phyloP scores from a whole-genome alignment of 92 coral and sea anemone genomes.

The Zoanthus gigantus region DNA sequence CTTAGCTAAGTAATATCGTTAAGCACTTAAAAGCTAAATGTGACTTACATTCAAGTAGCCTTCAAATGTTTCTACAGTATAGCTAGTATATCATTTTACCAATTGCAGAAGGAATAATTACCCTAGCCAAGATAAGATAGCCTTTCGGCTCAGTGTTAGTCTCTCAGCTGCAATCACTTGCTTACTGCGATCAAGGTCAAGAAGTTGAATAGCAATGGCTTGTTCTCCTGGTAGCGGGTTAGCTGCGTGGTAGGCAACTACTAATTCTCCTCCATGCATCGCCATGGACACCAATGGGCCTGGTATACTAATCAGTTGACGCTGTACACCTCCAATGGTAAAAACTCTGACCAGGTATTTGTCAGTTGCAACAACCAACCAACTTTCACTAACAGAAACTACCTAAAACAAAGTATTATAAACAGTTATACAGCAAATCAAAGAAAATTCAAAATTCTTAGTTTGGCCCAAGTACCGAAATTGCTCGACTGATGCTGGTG shows the following conservation, averaged over 20 bases:
- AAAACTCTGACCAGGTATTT: conserved; percentile 80
- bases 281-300: conserved; percentile 95
- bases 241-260: conserved; percentile 83
- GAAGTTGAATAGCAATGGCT: conserved; percentile 79
- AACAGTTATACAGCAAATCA: neutral
- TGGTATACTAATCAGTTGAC: conserved; percentile 78
- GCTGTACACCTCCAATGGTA: conserved; percentile 94
- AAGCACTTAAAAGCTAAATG: too few relatives aligned
- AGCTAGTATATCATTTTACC: too few relatives aligned
- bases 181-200: conserved; percentile 70
- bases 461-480: neutral
- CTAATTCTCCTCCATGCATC: conserved; percentile 74
- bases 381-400: conserved; percentile 79
- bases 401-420: conserved; percentile 54
- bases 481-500: neutral
- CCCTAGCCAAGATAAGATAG: conserved; percentile 95
- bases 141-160: conserved; percentile 81
- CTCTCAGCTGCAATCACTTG: conserved; percentile 80
- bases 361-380: conserved; percentile 92
- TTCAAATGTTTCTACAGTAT: too few relatives aligned
- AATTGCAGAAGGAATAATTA: neutral
- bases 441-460: neutral
- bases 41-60: too few relatives aligned
- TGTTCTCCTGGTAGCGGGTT: conserved; percentile 92
- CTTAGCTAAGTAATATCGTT: too few relatives aligned